Conservation (phyloP, 1,140 invertebrate species). For the Oncopeltus fasciatus region DNA sequence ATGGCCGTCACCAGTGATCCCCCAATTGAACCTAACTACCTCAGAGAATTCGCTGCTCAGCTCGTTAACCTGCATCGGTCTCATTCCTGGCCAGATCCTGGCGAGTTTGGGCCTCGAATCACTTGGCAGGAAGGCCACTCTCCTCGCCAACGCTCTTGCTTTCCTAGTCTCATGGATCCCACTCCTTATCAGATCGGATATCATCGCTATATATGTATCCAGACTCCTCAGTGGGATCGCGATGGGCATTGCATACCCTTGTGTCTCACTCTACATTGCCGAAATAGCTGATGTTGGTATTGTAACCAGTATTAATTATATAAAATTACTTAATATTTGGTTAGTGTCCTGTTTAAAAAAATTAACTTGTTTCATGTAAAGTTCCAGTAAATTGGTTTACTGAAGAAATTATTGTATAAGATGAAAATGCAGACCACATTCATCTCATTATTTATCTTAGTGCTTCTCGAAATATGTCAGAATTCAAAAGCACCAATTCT, state of each 20-base stretch:
- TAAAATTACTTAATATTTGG: background rate
- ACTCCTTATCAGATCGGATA: background rate
- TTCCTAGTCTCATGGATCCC: background rate
- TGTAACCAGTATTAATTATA: background rate
- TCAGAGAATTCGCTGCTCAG: background rate
- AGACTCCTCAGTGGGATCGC: background rate
- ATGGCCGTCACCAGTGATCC: background rate
- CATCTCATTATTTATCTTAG: too few relatives aligned
- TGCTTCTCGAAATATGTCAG: too few relatives aligned
- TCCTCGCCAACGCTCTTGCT: background rate
- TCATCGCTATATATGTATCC: background rate
- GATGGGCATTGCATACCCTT: background rate
- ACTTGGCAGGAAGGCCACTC: background rate
- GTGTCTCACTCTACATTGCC: background rate
- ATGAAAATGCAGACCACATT: too few relatives aligned
- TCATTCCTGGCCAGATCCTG: background rate
- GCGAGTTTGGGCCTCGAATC: background rate
- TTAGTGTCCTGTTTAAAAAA: background rate
- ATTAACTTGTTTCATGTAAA: background rate
- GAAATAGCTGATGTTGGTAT: slow-evolving; percentile 1
- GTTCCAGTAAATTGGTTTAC: background rate
- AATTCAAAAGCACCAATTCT: too few relatives aligned
- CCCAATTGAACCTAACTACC: background rate
- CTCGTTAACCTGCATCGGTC: background rate
- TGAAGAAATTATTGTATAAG: background rate